Evolutionary conservation across 2,113 vertebrate genomes (phyloP).

Genomic region (Chaetura pelagica): DNA sequence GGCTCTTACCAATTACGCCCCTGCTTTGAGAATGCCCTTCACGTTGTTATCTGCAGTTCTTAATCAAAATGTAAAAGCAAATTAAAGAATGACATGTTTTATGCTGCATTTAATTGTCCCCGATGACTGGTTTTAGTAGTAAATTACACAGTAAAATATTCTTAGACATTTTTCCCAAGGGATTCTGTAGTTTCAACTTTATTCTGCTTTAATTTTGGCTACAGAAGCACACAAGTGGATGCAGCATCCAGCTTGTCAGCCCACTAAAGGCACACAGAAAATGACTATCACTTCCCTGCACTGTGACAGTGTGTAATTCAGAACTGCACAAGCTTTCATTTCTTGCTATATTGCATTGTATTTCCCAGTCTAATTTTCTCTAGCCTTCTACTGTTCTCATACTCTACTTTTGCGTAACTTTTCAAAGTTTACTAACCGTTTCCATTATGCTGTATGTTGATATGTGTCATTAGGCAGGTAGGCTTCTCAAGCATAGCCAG

Average conservation of each 20-base stretch:
- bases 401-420: constrained; percentile 20
- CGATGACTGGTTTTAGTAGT: neutral
- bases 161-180: constrained; percentile 36
- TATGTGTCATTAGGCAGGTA: constrained; percentile 1
- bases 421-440: constrained; percentile 47
- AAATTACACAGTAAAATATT: constrained; percentile 27
- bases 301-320: constrained; percentile 15
- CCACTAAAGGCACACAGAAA: neutral
- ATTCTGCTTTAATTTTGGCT: constrained; percentile 52
- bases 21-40: constrained; percentile 48
- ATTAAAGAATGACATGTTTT: constrained; percentile 36
- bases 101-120: constrained; percentile 27
- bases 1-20: constrained; percentile 19
- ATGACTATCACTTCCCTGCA: neutral
- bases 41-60: constrained; percentile 21
- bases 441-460: neutral
- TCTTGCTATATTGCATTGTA: constrained; percentile 30
- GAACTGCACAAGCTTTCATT: constrained; percentile 34
- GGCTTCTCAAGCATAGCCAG: neutral
- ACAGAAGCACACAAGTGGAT: neutral
- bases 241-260: constrained; percentile 1
- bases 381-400: constrained; percentile 10
- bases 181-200: constrained; percentile 8
- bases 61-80: constrained; percentile 57
- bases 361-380: constrained; percentile 46